Base-by-base conservation (phyloP, 1,140 invertebrate species). In the Drosophila novamexicana region DNA sequence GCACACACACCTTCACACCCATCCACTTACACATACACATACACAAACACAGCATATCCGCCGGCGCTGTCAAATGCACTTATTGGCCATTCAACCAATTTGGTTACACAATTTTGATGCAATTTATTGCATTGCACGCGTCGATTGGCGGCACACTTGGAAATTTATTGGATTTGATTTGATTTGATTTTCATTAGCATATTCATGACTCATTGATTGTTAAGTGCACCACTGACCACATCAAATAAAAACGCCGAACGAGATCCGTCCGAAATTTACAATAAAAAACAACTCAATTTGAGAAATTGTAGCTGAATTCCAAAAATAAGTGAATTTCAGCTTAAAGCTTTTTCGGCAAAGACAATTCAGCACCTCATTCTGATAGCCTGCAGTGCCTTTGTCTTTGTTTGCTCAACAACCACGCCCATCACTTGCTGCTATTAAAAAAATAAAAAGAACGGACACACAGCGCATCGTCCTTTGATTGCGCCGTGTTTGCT, bases 1-100 rank as follows among this genome's bases (percentile, higher is more conserved):
- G 8, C 18, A 68, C 36, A 71, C 36, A 49, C 3, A 8, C 18
- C 18, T 1, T 2, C 22, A 3, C 22, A 22, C 2, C 0, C 47
- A 29, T 2, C 37, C 47, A 36, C 12, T 10, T n/a, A 18, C 4
- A 29, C 22, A 45, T 9, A 54, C 34, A 14, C 18, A 54, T 22
- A 54, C 14, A 61, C 66, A 65, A 18, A 61, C 22, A 37, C 37
- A 47, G 29, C 63, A 65, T 50, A 78, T 64, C 56, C 52, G 59
- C 22, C 7, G 34, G 16, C 32, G 22, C 47, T 37, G 65, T 42
- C 82, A 82, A 86, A 81, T 85, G 70, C 82, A 88, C 76, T 86
- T 88, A 88, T 70, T 88, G 79, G 71, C 71, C 79, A 85, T 85
- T 85, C 82, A 88, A 88, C 83, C 82, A 88, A 88, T 82, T 86